These are phyloP conservation scores for Brienomyrus brachyistius DNA, from an alignment of 2,113 vertebrate genomes.

Conservation along the genomic window DNA sequence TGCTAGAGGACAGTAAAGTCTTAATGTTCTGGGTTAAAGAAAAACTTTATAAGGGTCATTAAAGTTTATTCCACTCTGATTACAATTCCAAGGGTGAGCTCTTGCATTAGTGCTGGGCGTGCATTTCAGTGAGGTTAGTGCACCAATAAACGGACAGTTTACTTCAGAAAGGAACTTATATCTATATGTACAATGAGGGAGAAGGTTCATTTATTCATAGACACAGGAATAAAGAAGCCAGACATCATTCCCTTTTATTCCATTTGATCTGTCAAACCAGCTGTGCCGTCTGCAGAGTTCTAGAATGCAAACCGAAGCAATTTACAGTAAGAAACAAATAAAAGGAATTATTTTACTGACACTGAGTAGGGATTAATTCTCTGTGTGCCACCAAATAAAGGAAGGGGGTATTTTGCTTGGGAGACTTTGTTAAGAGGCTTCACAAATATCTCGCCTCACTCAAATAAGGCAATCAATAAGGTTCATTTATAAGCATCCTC, in stretches of 20 bases:
- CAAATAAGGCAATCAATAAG: neutral
- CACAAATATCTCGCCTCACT: neutral
- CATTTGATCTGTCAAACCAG: neutral
- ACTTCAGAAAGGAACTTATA: neutral
- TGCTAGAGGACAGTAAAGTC: neutral
- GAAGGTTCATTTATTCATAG: neutral
- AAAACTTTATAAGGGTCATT: neutral
- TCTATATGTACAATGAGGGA: neutral
- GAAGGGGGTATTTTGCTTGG: neutral
- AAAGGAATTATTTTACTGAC: neutral
- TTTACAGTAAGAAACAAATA: neutral
- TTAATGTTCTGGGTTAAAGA: neutral
- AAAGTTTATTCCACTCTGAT: neutral
- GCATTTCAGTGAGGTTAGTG: neutral
- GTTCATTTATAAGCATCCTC: constrained; percentile 6
- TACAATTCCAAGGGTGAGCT: neutral
- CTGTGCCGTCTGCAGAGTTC: neutral
- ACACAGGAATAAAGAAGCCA: neutral
- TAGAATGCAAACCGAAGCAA: neutral
- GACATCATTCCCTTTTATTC: neutral
- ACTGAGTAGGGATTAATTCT: neutral
- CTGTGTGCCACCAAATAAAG: neutral
- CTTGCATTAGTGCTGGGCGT: neutral
- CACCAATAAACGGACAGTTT: neutral
- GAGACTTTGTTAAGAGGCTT: neutral